Evolutionary conservation across 2,888 invertebrate genomes (phyloP).

Genomic region (Saturnia pavonia): DNA sequence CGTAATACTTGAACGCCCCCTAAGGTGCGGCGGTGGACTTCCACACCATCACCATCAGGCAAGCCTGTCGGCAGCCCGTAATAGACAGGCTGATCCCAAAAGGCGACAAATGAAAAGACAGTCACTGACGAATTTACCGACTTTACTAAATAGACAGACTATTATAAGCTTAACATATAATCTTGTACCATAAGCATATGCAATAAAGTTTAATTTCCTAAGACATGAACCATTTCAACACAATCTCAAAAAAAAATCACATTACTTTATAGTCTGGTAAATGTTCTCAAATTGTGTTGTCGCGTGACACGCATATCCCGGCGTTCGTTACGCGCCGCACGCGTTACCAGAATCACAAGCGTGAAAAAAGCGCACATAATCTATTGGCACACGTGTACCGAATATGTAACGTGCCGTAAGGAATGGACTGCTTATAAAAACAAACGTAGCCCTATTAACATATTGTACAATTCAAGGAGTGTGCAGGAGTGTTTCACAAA

Average conservation of each 20-base stretch:
- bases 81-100: too few species aligned
- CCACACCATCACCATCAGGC: too few species aligned
- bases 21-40: too few species aligned
- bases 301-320: slow-evolving; percentile 15
- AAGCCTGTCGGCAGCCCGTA: too few species aligned
- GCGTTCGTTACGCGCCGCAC: slow-evolving; percentile 34
- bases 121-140: too few species aligned
- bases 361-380: slow-evolving; percentile 33
- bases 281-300: slow-evolving; percentile 17
- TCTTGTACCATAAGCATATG: too few species aligned
- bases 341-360: slow-evolving; percentile 35
- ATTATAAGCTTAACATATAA: too few species aligned
- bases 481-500: neutral
- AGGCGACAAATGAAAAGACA: too few species aligned
- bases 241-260: neutral
- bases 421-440: neutral
- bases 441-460: neutral
- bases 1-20: too few species aligned
- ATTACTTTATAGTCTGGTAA: neutral
- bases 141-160: too few species aligned
- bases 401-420: slow-evolving; percentile 27
- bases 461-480: neutral
- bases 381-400: slow-evolving; percentile 33
- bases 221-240: neutral
- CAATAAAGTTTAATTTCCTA: neutral